Evolutionary conservation across 2,113 vertebrate genomes (phyloP), one percentile per base, ranked within the genome.

Genomic region (Nycticebus coucang): DNA sequence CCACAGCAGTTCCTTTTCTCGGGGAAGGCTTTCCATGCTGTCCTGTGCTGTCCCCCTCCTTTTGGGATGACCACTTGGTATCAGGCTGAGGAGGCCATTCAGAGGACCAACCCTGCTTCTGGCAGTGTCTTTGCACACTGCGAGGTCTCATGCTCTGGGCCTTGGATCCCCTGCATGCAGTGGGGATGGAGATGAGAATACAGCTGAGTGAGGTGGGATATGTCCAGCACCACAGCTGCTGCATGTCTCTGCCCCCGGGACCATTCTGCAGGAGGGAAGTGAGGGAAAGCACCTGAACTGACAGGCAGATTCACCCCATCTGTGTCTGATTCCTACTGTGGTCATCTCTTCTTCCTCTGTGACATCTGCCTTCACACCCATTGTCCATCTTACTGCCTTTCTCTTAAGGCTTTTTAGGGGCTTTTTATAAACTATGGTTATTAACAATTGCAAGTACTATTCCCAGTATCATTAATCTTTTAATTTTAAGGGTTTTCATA

Each of bases 121-220:
- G 11, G n/a, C 78, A 37, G 30, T 18, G 2, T 45, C 6, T 30
- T 41, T 11, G 0, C 1, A 33, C 22, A 0, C 8, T 3, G 2
- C 2, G 30, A 13, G 30, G 72, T 19, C 6, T 0, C 17, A 7
- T 28, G 6, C n/a, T 30, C 21, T 33, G 28, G 14, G 37, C 87
- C 72, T 78, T 30, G 13, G 68, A 64, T 59, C 24, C 60, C 8
- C 4, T 14, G 9, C 24, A 17, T 24, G 60, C 0, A 10, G 14
- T 35, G 50, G 24, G 87, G 19, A 50, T 50, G 45, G 45, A 50
- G 45, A 6, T 28, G 18, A 14, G 37, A 68, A 1, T 9, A 26
- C 35, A 64, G 35, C 17, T 1, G 6, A 21, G 26, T 24, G 62
- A 33, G 15, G 35, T 2, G 33, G 13, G 57, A 26, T 14, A 5